A percentile compares a stretch with the other conserved stretches of the same genome.
Evolutionary conservation across 2,888 invertebrate genomes (phyloP).

Genomic region (Drosophila ezoana): DNA sequence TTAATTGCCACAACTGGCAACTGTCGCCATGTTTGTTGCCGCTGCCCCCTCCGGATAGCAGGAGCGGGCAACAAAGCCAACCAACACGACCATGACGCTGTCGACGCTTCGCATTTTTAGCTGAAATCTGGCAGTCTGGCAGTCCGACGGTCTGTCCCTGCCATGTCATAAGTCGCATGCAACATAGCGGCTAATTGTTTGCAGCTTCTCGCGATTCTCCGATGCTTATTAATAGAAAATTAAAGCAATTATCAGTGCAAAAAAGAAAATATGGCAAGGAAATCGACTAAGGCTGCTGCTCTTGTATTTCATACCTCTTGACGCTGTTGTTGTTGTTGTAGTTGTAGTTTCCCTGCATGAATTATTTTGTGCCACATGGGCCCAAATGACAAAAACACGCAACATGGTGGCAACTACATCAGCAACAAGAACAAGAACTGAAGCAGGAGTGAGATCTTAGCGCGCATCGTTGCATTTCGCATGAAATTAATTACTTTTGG

Average conservation of each 20-base stretch:
- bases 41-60: constrained; percentile 6
- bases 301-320: constrained; percentile 7
- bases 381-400: constrained; percentile 74
- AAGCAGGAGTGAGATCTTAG: constrained; percentile 16
- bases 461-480: constrained; percentile 80
- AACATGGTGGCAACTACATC: constrained; percentile 42
- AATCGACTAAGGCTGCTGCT: constrained; percentile 60
- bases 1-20: constrained; percentile 83
- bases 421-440: constrained; percentile 13
- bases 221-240: constrained; percentile 81
- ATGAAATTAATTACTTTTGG: constrained; percentile 82
- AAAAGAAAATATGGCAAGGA: constrained; percentile 64
- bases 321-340: constrained; percentile 8
- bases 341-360: constrained; percentile 59
- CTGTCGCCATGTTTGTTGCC: constrained; percentile 78
- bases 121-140: constrained; percentile 58
- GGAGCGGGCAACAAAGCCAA: constrained; percentile 11
- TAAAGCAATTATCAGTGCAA: constrained; percentile 80
- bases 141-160: constrained; percentile 24
- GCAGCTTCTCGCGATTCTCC: constrained; percentile 67
- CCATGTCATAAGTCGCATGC: constrained; percentile 81
- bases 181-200: constrained; percentile 81
- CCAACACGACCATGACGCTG: constrained; percentile 62
- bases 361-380: constrained; percentile 76
- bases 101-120: constrained; percentile 69